These are phyloP conservation scores for Danaus melanippus DNA, from an alignment of 1,140 invertebrate genomes.

Conservation along the genomic window DNA sequence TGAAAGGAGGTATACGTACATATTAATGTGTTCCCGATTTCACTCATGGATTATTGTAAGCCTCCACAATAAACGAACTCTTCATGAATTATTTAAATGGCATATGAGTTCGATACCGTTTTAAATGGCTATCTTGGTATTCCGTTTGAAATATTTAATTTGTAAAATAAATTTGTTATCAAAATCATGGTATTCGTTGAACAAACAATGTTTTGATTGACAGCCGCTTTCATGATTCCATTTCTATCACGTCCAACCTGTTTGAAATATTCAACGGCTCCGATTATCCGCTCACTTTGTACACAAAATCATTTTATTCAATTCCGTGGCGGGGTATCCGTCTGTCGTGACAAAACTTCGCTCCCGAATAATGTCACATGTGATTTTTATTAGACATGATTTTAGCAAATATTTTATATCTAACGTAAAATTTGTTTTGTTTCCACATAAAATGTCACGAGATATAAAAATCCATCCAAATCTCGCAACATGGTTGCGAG, in stretches of 20 bases:
- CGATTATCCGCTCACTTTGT: conserved; percentile 60
- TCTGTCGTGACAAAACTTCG: conserved; percentile 21
- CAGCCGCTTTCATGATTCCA: conserved; percentile 24
- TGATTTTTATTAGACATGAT: too few species aligned
- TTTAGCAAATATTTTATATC: too few species aligned
- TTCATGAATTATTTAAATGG: conserved; percentile 14
- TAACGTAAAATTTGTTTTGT: too few species aligned
- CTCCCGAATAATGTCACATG: conserved; percentile 5
- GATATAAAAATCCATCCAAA: too few species aligned
- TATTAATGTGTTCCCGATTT: conserved; percentile 18
- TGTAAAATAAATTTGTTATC: too few species aligned
- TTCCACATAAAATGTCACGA: too few species aligned
- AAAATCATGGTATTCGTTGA: too few species aligned
- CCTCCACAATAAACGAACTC: conserved; percentile 10
- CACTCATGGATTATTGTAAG: conserved; percentile 15
- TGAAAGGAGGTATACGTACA: conserved; percentile 13
- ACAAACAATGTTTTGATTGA: too few species aligned
- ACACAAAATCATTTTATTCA: conserved; percentile 57
- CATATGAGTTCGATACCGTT: neutral
- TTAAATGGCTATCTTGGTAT: too few species aligned
- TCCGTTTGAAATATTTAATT: too few species aligned
- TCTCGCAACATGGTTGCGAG: too few species aligned
- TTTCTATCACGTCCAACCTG: conserved; percentile 46
- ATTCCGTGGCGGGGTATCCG: conserved; percentile 34
- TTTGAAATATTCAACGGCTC: conserved; percentile 62